Base-by-base conservation (phyloP, 2,888 invertebrate species). In the Drosophila dives region DNA sequence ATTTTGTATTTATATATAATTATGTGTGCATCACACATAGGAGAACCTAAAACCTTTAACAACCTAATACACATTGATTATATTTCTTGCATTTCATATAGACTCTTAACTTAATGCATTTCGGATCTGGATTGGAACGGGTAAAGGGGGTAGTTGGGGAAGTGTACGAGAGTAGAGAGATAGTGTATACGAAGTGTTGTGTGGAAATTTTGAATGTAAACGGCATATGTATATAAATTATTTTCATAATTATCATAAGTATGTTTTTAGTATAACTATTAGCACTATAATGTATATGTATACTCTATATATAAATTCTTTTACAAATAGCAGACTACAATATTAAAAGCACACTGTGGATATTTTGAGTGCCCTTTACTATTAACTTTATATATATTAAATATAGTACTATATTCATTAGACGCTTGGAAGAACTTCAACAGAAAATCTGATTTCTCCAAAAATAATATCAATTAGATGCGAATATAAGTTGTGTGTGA, bases 261-360 rank as follows among this genome's bases (percentile, higher is more conserved):
- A 78, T 75, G 55, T 63, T 60, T 63, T 60, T 72, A 71, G 59
- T 53, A 49, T 67, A 58, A 66, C 61, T 64, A 74, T 74, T 69
- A 77, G 77, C 66, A 69, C 74, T 77, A 77, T 64, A 51, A 60
- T 60, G 42, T 68, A 67, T 67, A 68, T 72, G 63, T 76, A 75
- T 61, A 67, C 29, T 40, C 66, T 77, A 77, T 71, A 73, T 86
- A 83, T 85, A 86, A 85, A 87, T 87, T 85, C 87, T 87, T 84
- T 85, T 87, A 84, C 85, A 85, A 82, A 77, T 86, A 87, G 87
- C 85, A 85, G 85, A 85, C 85, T 84, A 84, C 84, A 82, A 85
- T 85, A 87, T 84, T 80, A 83, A 87, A 85, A 85, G 87, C 84
- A 85, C 87, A 85, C 87, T 68, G 87, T 76, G 79, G 77, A 84